Percentiles rank a stretch among this genome's conserved stretches.
phyloP scores from a whole-genome alignment of 2,888 invertebrate species.

The Parnassius orleans region DNA sequence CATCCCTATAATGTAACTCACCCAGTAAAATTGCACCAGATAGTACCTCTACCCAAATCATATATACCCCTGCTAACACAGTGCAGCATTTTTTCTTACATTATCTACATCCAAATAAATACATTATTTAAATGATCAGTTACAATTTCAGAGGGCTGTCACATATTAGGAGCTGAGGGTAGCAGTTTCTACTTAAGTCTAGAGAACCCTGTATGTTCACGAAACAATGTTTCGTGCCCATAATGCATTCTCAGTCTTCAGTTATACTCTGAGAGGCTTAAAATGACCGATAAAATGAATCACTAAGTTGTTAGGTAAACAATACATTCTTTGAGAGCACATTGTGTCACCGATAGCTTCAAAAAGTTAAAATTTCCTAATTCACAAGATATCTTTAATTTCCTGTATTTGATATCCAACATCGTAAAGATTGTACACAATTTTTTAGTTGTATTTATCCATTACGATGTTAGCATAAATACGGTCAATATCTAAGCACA shows the following conservation, averaged over 20 bases:
- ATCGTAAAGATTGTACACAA: conserved; percentile 43
- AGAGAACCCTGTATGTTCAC: conserved; percentile 71
- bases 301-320: too few species aligned
- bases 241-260: conserved; percentile 64
- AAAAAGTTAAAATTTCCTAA: too few species aligned
- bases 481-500: conserved; percentile 46
- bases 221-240: conserved; percentile 58
- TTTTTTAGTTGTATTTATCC: conserved; percentile 35
- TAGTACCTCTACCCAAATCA: conserved; percentile 10
- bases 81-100: neutral
- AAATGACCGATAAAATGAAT: conserved; percentile 26
- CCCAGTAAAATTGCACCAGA: conserved; percentile 63
- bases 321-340: too few species aligned
- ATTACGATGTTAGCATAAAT: conserved; percentile 45
- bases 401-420: conserved; percentile 35
- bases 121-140: conserved; percentile 28
- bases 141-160: conserved; percentile 59
- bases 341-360: too few species aligned
- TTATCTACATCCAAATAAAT: conserved; percentile 4
- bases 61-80: neutral
- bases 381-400: too few species aligned
- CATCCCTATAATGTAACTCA: conserved; percentile 59
- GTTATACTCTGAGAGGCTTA: conserved; percentile 61
- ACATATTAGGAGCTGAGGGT: conserved; percentile 60
- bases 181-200: conserved; percentile 69